phyloP scores from a whole-genome alignment of 2,797 vertebrate genomes.

The Mormyrus proboscirostris region DNA sequence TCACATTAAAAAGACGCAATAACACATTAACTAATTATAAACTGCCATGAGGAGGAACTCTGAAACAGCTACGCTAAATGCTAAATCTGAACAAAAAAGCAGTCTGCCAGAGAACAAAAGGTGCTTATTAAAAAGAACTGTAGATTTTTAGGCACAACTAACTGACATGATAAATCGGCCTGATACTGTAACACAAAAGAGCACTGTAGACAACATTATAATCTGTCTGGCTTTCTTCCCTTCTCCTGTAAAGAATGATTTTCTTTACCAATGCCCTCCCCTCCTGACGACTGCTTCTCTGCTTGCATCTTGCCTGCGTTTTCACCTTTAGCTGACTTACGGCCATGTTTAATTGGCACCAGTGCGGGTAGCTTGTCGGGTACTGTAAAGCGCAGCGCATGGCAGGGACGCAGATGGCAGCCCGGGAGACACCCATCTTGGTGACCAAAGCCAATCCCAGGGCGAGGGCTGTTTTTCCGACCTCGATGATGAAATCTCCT shows the following conservation, averaged over 20 bases:
- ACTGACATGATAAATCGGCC: background rate
- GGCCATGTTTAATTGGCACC: background rate
- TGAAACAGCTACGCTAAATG: background rate
- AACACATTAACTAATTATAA: background rate
- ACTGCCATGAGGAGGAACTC: background rate
- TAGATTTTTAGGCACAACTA: background rate
- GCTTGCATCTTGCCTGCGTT: background rate
- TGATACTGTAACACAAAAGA: background rate
- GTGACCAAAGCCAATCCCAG: background rate
- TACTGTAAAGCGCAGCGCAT: background rate
- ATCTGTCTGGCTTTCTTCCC: background rate
- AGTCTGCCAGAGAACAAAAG: background rate
- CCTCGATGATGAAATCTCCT: constrained; percentile 14
- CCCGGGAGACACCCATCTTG: background rate
- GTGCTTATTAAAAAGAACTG: background rate
- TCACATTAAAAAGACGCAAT: background rate
- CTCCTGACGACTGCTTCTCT: background rate
- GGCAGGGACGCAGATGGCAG: background rate
- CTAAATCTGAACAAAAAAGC: background rate
- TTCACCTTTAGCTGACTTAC: background rate
- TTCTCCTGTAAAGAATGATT: background rate
- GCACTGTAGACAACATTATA: background rate
- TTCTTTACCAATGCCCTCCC: background rate
- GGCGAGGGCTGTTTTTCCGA: background rate
- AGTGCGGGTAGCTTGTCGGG: background rate